phyloP scores from a whole-genome alignment of 2,797 vertebrate genomes.

The Erethizon dorsatum region DNA sequence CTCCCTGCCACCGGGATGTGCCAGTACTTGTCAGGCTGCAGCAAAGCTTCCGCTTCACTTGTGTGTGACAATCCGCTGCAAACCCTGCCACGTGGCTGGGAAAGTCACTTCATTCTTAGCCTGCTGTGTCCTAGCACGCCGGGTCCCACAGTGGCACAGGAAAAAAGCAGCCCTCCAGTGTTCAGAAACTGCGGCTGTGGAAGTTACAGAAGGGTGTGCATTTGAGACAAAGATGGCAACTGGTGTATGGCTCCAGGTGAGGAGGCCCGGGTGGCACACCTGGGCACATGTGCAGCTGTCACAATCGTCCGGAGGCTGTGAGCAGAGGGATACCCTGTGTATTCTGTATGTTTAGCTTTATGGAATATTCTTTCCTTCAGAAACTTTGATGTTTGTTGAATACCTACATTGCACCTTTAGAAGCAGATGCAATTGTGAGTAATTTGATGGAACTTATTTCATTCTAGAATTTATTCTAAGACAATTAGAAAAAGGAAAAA shows the following conservation, averaged over 20 bases:
- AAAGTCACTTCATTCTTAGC: conserved; percentile 43
- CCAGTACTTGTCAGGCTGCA: conserved; percentile 15
- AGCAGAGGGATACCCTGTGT: neutral
- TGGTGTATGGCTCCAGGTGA: neutral
- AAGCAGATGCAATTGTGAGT: neutral
- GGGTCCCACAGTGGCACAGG: conserved; percentile 37
- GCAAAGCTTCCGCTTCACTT: conserved; percentile 55
- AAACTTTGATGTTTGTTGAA: conserved; percentile 40
- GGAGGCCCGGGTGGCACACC: neutral
- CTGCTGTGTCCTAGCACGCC: conserved; percentile 18
- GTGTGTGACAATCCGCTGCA: conserved; percentile 54
- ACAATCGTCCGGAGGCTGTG: neutral
- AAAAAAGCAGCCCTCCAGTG: neutral
- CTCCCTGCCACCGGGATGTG: neutral
- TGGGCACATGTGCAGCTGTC: neutral
- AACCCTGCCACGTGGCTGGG: conserved; percentile 32
- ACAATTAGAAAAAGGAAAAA: conserved; percentile 1
- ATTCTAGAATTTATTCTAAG: conserved; percentile 50
- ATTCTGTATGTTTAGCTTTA: neutral
- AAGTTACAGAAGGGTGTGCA: neutral
- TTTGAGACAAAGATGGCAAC: neutral
- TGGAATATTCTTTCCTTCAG: neutral
- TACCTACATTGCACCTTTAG: neutral
- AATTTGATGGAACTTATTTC: conserved; percentile 42
- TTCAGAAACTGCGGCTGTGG: neutral